phyloP scores from a whole-genome alignment of 2,797 vertebrate genomes.

The Corythornis leucogaster region DNA sequence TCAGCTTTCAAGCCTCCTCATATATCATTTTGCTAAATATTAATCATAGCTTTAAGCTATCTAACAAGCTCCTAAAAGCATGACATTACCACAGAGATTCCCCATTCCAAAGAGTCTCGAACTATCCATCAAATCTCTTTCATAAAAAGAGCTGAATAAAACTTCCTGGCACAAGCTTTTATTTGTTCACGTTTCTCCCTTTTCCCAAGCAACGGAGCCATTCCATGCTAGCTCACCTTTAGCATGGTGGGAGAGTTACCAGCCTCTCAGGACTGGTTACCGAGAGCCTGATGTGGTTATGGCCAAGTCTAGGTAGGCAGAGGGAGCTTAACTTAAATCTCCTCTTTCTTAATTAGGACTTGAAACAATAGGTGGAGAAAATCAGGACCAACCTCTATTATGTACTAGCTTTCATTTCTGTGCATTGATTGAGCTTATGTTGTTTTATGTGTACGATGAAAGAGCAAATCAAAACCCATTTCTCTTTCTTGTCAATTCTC shows the following conservation, averaged over 20 bases:
- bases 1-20: constrained; percentile 60
- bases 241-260: constrained; percentile 68
- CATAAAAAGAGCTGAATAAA: constrained; percentile 83
- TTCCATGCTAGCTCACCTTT: background rate
- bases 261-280: background rate
- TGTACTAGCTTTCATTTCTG: constrained; percentile 82
- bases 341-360: constrained; percentile 75
- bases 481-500: constrained; percentile 59
- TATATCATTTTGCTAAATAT: constrained; percentile 68
- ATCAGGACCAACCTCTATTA: constrained; percentile 71
- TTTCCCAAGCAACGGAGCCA: constrained; percentile 45
- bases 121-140: constrained; percentile 84
- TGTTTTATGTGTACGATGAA: constrained; percentile 77
- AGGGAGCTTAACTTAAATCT: constrained; percentile 28
- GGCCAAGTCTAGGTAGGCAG: constrained; percentile 63
- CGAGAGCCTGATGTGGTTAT: constrained; percentile 77
- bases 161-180: constrained; percentile 79
- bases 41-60: constrained; percentile 70
- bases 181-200: constrained; percentile 77
- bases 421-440: constrained; percentile 80
- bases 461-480: constrained; percentile 71
- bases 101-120: constrained; percentile 25
- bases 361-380: constrained; percentile 72
- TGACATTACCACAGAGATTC: constrained; percentile 58
- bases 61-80: constrained; percentile 53